Percentiles rank a stretch among this genome's conserved stretches.
Evolutionary conservation across 2,113 vertebrate genomes (phyloP).

Genomic region (Eurystomus gularis): DNA sequence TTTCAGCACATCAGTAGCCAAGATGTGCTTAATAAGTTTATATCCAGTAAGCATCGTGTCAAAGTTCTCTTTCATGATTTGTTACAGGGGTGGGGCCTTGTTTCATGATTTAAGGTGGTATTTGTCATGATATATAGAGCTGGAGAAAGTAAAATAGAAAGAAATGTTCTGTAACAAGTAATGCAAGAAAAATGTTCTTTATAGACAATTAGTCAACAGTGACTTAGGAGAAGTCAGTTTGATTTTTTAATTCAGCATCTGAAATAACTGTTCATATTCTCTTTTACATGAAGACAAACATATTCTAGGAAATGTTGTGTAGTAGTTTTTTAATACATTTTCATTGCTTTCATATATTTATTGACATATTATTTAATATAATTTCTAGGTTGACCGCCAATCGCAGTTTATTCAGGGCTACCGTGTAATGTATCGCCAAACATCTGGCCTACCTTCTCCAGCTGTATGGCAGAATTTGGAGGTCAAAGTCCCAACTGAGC

Average conservation of each 20-base stretch:
- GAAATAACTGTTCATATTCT: background rate
- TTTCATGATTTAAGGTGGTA: constrained; percentile 11
- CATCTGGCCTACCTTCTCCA: constrained; percentile 83
- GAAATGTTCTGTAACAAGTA: background rate
- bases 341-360: background rate
- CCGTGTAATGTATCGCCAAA: constrained; percentile 91
- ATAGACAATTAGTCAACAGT: background rate
- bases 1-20: constrained; percentile 50
- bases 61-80: background rate
- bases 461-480: constrained; percentile 90
- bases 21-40: constrained; percentile 33
- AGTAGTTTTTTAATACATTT: background rate
- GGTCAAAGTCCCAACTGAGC: constrained; percentile 90
- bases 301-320: background rate
- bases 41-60: background rate
- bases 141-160: background rate
- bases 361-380: background rate
- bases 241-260: background rate
- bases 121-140: background rate
- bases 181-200: background rate
- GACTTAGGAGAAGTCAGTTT: background rate
- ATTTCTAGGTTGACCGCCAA: constrained; percentile 90
- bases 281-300: background rate
- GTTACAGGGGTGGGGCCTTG: background rate
- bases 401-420: constrained; percentile 99